These are phyloP conservation scores for Peromyscus melanophrys DNA, from an alignment of 2,797 vertebrate species.

Conservation along the genomic window DNA sequence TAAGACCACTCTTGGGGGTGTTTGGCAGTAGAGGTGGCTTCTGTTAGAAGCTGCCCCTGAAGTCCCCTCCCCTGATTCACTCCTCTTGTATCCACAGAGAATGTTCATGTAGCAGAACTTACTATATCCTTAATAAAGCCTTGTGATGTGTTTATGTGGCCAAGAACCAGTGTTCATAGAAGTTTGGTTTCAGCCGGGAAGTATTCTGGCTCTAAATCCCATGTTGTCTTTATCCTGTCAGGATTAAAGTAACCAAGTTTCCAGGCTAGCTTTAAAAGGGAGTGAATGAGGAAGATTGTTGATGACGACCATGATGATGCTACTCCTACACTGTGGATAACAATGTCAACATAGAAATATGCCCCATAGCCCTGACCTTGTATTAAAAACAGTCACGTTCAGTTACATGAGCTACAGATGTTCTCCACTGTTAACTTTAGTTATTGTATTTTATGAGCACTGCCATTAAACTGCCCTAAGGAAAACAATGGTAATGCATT, in stretches of 20 bases:
- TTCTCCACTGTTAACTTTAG: background rate
- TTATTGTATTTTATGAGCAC: background rate
- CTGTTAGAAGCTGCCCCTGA: background rate
- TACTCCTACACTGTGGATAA: background rate
- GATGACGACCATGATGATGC: too few relatives aligned
- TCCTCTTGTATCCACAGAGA: background rate
- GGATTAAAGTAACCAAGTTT: background rate
- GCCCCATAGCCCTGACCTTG: background rate
- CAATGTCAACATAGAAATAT: background rate
- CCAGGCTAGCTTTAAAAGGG: background rate
- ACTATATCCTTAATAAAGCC: background rate
- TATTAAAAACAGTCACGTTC: conserved; percentile 46
- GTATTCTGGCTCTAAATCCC: background rate
- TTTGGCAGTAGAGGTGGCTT: background rate
- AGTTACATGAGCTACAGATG: background rate
- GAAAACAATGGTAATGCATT: background rate
- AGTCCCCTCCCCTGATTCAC: background rate
- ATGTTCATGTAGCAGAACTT: background rate
- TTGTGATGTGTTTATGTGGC: rapidly evolving
- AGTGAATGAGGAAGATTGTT: background rate
- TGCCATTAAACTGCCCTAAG: background rate
- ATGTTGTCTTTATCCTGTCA: background rate
- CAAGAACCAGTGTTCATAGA: background rate
- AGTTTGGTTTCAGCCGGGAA: background rate
- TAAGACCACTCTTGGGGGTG: background rate